Evolutionary conservation across 2,113 vertebrate species (phyloP), one percentile per base, ranked within the genome.

Genomic region (Athene cunicularia): DNA sequence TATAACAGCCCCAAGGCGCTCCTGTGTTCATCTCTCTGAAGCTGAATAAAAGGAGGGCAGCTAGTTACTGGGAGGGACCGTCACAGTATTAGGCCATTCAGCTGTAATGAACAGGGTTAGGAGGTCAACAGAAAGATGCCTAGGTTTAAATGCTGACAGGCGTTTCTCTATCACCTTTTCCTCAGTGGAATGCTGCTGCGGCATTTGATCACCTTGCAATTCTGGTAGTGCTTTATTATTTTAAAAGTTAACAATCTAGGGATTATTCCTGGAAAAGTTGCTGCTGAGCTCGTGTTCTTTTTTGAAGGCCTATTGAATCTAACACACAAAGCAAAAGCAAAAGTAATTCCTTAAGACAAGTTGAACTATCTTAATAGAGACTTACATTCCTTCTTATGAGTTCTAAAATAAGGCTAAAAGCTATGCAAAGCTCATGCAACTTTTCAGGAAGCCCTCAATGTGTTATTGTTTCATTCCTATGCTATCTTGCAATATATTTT

Each of bases 41-140:
- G 64, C 68, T 23, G 83, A 74, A 33, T 12, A 62, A 22, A 71
- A 58, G 71, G 32, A 89, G n/a, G 8, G 2, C 83, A 59, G 64
- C n/a, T 24, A 13, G 20, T 5, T 74, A 4, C 28, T 55, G 75
- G 27, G 47, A 74, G 53, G 71, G 15, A 33, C 49, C 0, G 0
- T 11, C 16, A 0, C 21, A 5, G 39, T 11, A 19, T 47, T 21
- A 27, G 41, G 14, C 47, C 47, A 14, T 47, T 92, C 12, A 2
- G n/a, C 32, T 64, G 33, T 20, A 39, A 81, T 21, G 37, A 83
- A 8, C 12, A 45, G 33, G 86, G 56, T 56, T 21, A 68, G 66
- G 60, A 74, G 76, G 86, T 75, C 80, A 94, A 13, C 47, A 91
- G 68, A 28, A 84, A 33, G 17, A n/a, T 43, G 58, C 28, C 28